phyloP scores from a whole-genome alignment of 2,888 invertebrate genomes.

The Coronaproctus castanopsis region DNA sequence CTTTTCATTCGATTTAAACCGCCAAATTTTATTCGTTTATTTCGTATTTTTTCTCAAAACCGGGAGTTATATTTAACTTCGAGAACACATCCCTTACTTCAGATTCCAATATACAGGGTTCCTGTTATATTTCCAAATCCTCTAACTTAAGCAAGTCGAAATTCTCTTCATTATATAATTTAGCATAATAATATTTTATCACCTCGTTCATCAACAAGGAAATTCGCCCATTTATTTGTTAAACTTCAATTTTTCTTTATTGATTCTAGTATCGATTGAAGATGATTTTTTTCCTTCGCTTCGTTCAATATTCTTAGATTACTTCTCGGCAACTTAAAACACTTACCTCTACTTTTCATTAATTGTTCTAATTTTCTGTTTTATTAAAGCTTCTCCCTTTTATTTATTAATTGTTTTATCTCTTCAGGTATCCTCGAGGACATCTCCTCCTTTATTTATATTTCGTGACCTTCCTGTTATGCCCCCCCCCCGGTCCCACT shows the following conservation, averaged over 20 bases:
- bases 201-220: background rate
- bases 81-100: background rate
- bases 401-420: background rate
- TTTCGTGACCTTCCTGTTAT: no score
- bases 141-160: background rate
- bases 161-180: background rate
- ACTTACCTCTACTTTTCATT: background rate
- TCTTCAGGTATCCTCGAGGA: background rate
- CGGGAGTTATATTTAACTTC: background rate
- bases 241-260: background rate
- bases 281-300: background rate
- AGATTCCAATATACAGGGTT: background rate
- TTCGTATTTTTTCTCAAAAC: background rate
- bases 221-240: background rate
- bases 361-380: no score
- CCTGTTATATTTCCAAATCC: background rate
- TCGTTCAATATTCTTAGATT: background rate
- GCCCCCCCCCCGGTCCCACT: no score
- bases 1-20: background rate
- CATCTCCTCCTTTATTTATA: no score
- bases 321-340: background rate
- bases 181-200: background rate
- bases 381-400: no score
- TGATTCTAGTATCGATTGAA: background rate
- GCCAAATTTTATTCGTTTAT: background rate